Evolutionary conservation across 2,113 vertebrate species (phyloP).

Genomic region (Salminus brasiliensis): DNA sequence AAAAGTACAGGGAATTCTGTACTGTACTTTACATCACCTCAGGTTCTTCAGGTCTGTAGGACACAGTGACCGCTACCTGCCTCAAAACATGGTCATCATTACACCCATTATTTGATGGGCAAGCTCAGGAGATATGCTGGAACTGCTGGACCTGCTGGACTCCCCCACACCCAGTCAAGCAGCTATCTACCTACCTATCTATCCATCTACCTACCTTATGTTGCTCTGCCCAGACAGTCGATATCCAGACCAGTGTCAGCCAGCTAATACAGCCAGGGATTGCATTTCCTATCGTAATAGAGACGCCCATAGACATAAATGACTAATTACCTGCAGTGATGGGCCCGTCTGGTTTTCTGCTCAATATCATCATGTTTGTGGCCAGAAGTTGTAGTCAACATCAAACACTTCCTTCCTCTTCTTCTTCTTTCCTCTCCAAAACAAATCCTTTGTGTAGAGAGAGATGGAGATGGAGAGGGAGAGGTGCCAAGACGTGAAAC

Average conservation of each 20-base stretch:
- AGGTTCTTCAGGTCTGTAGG: too few relatives aligned
- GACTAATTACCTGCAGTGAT: slow-evolving; percentile 80
- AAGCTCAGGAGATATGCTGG: too few relatives aligned
- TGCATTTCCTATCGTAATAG: slow-evolving; percentile 14
- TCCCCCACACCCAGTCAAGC: too few relatives aligned
- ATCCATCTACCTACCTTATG: too few relatives aligned
- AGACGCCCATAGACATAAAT: slow-evolving; percentile 4
- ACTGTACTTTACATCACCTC: too few relatives aligned
- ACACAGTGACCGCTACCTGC: too few relatives aligned
- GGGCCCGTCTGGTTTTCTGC: slow-evolving; percentile 86
- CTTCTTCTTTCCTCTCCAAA: neutral
- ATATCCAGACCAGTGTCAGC: neutral
- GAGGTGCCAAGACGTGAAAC: neutral
- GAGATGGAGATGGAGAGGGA: too few relatives aligned
- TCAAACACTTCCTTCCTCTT: slow-evolving; percentile 60
- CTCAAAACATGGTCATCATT: too few relatives aligned
- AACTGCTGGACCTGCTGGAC: too few relatives aligned
- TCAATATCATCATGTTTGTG: slow-evolving; percentile 83
- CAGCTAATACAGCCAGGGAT: slow-evolving; percentile 14
- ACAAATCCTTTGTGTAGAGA: neutral
- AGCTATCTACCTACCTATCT: too few relatives aligned
- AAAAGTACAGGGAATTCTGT: too few relatives aligned
- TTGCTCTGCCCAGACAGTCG: neutral
- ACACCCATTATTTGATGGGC: too few relatives aligned
- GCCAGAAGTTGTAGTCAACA: slow-evolving; percentile 65